Evolutionary conservation across 2,797 vertebrate genomes (phyloP).

Genomic region (Phrynocephalus guinanensis): DNA sequence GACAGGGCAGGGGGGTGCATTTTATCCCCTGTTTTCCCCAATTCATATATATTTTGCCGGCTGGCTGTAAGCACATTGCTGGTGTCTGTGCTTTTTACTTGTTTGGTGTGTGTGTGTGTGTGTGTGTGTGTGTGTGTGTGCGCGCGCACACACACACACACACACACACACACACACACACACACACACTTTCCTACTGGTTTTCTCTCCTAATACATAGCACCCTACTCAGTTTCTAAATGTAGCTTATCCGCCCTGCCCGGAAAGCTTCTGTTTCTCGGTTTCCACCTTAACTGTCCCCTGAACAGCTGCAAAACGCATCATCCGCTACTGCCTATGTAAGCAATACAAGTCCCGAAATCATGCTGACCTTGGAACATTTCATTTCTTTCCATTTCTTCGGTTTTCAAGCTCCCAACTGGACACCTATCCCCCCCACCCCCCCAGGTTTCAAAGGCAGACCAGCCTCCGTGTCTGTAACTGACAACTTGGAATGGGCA

Average conservation of each 20-base stretch:
- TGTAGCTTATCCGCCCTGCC: background rate
- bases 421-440: background rate
- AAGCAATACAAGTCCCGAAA: slow-evolving; percentile 32
- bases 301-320: slow-evolving; percentile 40
- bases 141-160: too few species aligned
- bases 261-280: slow-evolving; percentile 27
- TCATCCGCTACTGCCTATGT: slow-evolving; percentile 24
- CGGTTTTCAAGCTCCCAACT: background rate
- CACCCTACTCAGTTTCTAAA: slow-evolving; percentile 8
- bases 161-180: too few species aligned
- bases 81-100: background rate
- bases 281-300: slow-evolving; percentile 8
- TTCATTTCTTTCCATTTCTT: slow-evolving; percentile 30
- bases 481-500: slow-evolving; percentile 9
- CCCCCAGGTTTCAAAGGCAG: slow-evolving; percentile 6
- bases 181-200: background rate
- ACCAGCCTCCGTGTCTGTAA: slow-evolving; percentile 2
- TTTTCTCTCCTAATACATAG: background rate
- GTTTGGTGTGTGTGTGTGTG: background rate
- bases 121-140: too few species aligned
- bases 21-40: background rate
- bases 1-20: too few species aligned
- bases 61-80: background rate
- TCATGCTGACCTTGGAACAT: slow-evolving; percentile 38
- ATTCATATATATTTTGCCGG: background rate